Percentiles rank a stretch among this genome's conserved stretches.
phyloP scores from a whole-genome alignment of 1,140 invertebrate species.

The Cotesia typhae region DNA sequence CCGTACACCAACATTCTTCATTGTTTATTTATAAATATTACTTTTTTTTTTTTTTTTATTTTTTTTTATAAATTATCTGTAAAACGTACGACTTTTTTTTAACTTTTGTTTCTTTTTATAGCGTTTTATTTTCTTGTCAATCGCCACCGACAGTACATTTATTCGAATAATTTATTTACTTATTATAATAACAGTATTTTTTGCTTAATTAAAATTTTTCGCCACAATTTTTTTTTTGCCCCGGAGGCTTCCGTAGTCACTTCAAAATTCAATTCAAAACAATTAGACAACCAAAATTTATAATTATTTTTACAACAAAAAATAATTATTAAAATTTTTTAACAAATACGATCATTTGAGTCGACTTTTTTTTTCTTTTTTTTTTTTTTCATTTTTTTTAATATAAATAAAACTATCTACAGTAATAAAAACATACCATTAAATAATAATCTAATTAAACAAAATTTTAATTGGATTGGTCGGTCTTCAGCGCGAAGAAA shows the following conservation, averaged over 20 bases:
- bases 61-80: conserved; percentile 2
- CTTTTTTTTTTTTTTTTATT: neutral
- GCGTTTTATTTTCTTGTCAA: neutral
- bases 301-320: too few species aligned
- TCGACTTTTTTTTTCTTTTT: neutral
- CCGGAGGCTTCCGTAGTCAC: conserved; percentile 5
- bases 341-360: conserved; percentile 20
- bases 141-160: conserved; percentile 1
- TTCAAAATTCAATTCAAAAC: too few species aligned
- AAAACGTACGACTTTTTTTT: neutral
- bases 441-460: conserved; percentile 24
- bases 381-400: too few species aligned
- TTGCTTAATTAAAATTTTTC: conserved; percentile 3
- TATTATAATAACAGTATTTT: neutral
- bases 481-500: conserved; percentile 37
- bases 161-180: neutral
- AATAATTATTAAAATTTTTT: too few species aligned
- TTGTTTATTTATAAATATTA: too few species aligned
- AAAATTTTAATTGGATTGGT: conserved; percentile 32
- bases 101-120: too few species aligned
- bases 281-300: neutral
- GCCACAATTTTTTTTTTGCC: conserved; percentile 6
- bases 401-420: conserved; percentile 21
- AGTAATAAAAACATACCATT: conserved; percentile 1
- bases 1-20: neutral